Evolutionary conservation across 2,888 invertebrate species (phyloP), one percentile per base, ranked within the genome.

Genomic region (Pemphredon lugubris): DNA sequence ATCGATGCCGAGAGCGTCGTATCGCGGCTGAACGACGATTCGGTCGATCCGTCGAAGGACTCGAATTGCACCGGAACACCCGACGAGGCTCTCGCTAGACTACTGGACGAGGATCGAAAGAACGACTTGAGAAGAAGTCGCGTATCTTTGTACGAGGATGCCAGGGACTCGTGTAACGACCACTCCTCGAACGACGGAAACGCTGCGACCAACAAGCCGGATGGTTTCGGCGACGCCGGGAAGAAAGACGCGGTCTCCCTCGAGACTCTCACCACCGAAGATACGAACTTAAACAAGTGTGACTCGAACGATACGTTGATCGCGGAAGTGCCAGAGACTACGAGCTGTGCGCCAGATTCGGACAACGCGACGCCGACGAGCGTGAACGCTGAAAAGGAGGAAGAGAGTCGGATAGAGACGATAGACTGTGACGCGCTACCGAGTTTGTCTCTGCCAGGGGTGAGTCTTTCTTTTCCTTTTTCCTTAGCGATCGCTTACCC

Each of bases 301-400:
- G 87, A 86, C 55, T 88, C 88, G 13, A 88, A 83, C 55, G 87
- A 88, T 48, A 88, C 88, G 0, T 73, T 88, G 20, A 87, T 87
- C 20, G 87, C 86, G 11, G 88, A 88, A 70, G 69, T 75, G 40
- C 75, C 81, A 42, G 84, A 85, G 58, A 53, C 60, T 13, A 23
- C 61, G 11, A 57, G 23, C n/a, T 20, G 44, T n/a, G 34, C 34
- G 14, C 16, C n/a, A n/a, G 34, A 34, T 2, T 34, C 23, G 39
- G 45, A 63, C 18, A 16, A 18, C 2, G 6, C 53, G 44, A 9
- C 48, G 20, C 6, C n/a, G 13, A 37, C 26, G 13, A 59, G 37
- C 11, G 50, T 6, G n/a, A n/a, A n/a, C 0, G 61, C 42, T 0
- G 57, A 53, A 6, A 30, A 64, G 37, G 40, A 54, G 18, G 48